Percentiles rank a stretch among this genome's conserved stretches.
These are phyloP conservation scores for Saccostrea echinata DNA, from an alignment of 1,140 invertebrate species.

Conservation along the genomic window DNA sequence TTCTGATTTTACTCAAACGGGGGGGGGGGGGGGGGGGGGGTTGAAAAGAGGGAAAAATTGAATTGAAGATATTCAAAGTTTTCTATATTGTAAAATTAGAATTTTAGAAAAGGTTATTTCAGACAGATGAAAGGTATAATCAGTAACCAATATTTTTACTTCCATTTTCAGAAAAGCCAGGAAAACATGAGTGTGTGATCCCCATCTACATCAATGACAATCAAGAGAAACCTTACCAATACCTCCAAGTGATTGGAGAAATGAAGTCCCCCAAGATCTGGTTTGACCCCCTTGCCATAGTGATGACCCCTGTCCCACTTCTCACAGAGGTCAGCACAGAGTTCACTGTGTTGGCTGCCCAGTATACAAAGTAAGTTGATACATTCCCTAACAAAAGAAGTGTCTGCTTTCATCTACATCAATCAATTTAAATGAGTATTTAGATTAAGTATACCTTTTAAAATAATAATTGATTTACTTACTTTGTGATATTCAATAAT, in stretches of 20 bases:
- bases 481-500: too few relatives aligned
- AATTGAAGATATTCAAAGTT: too few relatives aligned
- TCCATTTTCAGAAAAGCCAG: slow-evolving; percentile 68
- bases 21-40: too few relatives aligned
- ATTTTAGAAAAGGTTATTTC: too few relatives aligned
- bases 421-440: too few relatives aligned
- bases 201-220: slow-evolving; percentile 75
- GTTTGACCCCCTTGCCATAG: slow-evolving; percentile 78
- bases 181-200: slow-evolving; percentile 71
- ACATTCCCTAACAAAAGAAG: background rate
- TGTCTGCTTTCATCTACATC: background rate
- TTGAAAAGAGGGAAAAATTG: too few relatives aligned
- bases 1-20: too few relatives aligned
- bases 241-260: slow-evolving; percentile 73
- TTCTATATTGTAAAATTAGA: too few relatives aligned
- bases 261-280: slow-evolving; percentile 74
- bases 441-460: too few relatives aligned
- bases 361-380: slow-evolving; percentile 75
- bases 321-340: slow-evolving; percentile 71
- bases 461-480: too few relatives aligned
- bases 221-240: slow-evolving; percentile 75
- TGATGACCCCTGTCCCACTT: slow-evolving; percentile 78
- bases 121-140: too few relatives aligned
- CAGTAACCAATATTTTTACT: background rate
- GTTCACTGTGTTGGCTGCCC: slow-evolving; percentile 73